Percentiles rank a stretch among this genome's conserved stretches.
These are phyloP conservation scores for Crambe crambe DNA, from an alignment of 37 sponge, comb jelly and placozoan genomes.

Conservation along the genomic window DNA sequence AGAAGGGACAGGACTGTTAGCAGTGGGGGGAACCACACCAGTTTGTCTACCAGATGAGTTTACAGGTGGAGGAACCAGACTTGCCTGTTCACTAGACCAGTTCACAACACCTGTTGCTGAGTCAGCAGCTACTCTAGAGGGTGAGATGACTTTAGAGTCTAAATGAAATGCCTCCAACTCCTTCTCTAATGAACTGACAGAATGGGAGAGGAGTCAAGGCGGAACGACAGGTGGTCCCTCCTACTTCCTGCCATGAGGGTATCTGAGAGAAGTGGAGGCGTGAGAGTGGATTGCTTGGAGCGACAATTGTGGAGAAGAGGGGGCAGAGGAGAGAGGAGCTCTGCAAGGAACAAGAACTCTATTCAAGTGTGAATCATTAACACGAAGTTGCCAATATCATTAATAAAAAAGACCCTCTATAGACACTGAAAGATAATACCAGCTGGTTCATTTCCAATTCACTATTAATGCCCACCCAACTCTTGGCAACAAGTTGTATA, in stretches of 20 bases:
- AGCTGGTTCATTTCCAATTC: too few species aligned
- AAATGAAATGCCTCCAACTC: not conserved
- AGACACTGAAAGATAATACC: too few species aligned
- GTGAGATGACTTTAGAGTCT: not conserved
- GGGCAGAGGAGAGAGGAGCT: not conserved
- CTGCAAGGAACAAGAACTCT: not conserved
- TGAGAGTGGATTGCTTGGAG: conserved; percentile 51
- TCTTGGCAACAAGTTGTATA: conserved; percentile 26
- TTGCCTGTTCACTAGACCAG: not conserved
- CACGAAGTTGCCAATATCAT: too few species aligned
- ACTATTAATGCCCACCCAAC: not conserved
- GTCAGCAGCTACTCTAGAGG: not conserved
- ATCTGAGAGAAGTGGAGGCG: too few species aligned
- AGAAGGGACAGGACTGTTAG: not conserved
- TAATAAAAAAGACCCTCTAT: too few species aligned
- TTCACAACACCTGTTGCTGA: not conserved
- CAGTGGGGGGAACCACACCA: not conserved
- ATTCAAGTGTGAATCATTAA: too few species aligned
- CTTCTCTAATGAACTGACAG: not conserved
- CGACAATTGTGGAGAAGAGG: not conserved
- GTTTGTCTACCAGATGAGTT: not conserved
- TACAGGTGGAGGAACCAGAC: too few species aligned
- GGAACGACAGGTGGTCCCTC: not conserved
- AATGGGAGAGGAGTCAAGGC: not conserved
- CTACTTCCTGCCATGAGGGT: conserved; percentile 35